A percentile compares a stretch with the other conserved stretches of the same genome.
Conservation (phyloP, 2,113 vertebrate genomes). For the Grus americana region DNA sequence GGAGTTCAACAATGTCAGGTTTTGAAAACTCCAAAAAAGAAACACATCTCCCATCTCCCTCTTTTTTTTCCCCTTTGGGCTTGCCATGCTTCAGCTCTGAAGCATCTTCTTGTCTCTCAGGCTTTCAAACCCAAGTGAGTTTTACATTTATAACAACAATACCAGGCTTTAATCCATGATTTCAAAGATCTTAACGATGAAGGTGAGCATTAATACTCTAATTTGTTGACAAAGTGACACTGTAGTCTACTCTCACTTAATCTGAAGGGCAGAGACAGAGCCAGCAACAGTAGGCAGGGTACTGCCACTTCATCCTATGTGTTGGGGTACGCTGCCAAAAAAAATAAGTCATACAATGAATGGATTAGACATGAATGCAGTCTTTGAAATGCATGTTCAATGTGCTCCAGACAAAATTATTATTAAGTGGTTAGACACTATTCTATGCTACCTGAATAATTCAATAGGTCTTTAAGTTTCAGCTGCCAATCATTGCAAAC, state of each 20-base stretch:
- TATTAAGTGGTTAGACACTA: neutral
- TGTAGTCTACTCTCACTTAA: neutral
- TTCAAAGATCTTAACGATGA: neutral
- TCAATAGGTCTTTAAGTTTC: neutral
- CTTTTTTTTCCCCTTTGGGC: neutral
- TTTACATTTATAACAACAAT: neutral
- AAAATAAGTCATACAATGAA: neutral
- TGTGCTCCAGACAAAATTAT: constrained; percentile 19
- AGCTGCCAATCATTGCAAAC: neutral
- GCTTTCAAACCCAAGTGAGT: neutral
- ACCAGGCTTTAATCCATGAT: neutral
- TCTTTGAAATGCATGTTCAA: neutral
- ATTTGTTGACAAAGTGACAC: neutral
- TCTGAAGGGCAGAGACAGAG: neutral
- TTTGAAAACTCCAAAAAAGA: neutral
- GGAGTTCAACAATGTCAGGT: neutral
- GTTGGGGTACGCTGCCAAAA: neutral
- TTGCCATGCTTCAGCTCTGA: neutral
- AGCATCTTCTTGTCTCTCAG: neutral
- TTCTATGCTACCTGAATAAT: constrained; percentile 30
- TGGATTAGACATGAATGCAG: neutral
- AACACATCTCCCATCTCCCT: neutral
- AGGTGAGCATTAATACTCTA: neutral
- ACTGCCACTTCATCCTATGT: neutral
- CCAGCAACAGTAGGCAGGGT: neutral